Evolutionary conservation across 2,113 vertebrate genomes (phyloP).

Genomic region (Coregonus clupeaformis): DNA sequence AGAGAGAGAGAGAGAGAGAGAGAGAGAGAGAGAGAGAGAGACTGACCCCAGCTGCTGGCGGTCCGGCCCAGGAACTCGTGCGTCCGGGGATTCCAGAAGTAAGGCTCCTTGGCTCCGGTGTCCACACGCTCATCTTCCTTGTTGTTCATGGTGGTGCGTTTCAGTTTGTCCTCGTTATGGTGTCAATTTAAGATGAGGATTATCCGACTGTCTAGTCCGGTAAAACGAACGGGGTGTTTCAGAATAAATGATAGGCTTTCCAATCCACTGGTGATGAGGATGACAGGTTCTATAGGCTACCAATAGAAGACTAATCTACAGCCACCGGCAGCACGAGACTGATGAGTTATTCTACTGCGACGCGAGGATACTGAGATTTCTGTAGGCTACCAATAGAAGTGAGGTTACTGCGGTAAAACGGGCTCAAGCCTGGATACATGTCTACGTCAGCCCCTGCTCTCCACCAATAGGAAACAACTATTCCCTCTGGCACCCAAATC

Average conservation of each 20-base stretch:
- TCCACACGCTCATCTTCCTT: slow-evolving; percentile 69
- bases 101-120: slow-evolving; percentile 73
- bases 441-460: slow-evolving; percentile 1
- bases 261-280: neutral
- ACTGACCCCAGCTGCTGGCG: slow-evolving; percentile 85
- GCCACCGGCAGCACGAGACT: slow-evolving; percentile 27
- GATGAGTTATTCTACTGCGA: slow-evolving; percentile 16
- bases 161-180: neutral
- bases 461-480: no score
- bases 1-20: neutral
- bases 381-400: no score
- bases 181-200: neutral
- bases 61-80: slow-evolving; percentile 86
- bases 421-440: slow-evolving; percentile 20
- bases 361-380: slow-evolving; percentile 44
- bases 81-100: slow-evolving; percentile 86
- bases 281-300: neutral
- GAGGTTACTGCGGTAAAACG: slow-evolving; percentile 64
- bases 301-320: slow-evolving; percentile 18
- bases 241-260: no score
- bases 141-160: slow-evolving; percentile 59
- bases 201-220: neutral
- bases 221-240: neutral
- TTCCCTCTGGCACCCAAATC: no score
- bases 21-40: neutral